Evolutionary conservation across 1,140 invertebrate species (phyloP).

Genomic region (Vanessa tameamea): DNA sequence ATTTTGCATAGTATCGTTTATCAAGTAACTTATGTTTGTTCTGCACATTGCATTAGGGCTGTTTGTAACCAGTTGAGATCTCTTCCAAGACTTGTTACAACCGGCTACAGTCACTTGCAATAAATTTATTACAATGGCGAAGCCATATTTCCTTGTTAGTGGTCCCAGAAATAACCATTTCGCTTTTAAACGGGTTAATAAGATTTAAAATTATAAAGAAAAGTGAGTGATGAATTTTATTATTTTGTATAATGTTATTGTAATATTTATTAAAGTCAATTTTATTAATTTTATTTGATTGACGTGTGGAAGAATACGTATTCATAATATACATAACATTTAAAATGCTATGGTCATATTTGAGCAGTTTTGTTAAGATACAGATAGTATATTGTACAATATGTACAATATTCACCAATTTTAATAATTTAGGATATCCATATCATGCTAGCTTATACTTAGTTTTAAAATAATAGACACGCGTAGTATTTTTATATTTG

Average conservation of each 20-base stretch:
- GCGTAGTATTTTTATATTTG: too few species aligned
- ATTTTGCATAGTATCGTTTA: slow-evolving; percentile 39
- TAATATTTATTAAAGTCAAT: background rate
- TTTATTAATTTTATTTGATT: too few species aligned
- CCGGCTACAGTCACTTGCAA: slow-evolving; percentile 27
- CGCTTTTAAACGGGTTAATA: background rate
- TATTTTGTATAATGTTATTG: background rate
- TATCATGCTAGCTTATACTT: too few species aligned
- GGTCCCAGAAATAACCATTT: slow-evolving; percentile 8
- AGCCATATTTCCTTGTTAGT: slow-evolving; percentile 14
- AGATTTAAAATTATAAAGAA: background rate
- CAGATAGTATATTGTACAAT: too few species aligned
- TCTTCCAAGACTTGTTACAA: slow-evolving; percentile 38
- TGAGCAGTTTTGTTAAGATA: too few species aligned
- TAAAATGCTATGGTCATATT: too few species aligned
- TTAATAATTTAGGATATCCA: too few species aligned
- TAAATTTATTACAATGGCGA: slow-evolving; percentile 21
- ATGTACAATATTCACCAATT: too few species aligned
- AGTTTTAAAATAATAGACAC: too few species aligned
- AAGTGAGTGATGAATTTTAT: background rate
- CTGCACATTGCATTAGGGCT: slow-evolving; percentile 50
- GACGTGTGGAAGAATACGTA: too few species aligned
- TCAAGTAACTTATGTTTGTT: slow-evolving; percentile 50
- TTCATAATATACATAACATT: too few species aligned
- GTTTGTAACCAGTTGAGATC: slow-evolving; percentile 43